Base-by-base conservation (phyloP, 2,888 invertebrate genomes). In the Eupithecia tripunctaria region DNA sequence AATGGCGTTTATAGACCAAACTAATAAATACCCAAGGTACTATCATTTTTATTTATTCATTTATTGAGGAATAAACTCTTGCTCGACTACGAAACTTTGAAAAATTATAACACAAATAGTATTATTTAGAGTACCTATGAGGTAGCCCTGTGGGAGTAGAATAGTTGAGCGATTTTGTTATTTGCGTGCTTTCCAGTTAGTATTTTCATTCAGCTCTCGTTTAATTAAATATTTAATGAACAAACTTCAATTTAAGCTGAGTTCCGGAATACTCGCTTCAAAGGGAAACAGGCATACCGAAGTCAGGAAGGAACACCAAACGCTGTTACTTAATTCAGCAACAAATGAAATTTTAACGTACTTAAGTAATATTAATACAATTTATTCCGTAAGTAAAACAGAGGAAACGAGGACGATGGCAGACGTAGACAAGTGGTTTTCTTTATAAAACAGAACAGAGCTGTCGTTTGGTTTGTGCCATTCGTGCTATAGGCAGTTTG, bases 401-500 rank as follows among this genome's bases (percentile, higher is more conserved):
- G 68, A 75, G 69, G 79, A 81, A 81, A 74, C 76, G 71, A 76
- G 71, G 75, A 69, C 56, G 72, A 75, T 76, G 76, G 73, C 29
- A 38, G 15, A 65, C 14, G 18, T 51, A 69, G 69, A 68, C 72
- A 72, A 68, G 38, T 72, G 60, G 12, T 15, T 14, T 14, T 18
- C 25, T 29, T 60, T 29, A 29, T 1, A 60, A n/a, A 60, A 18
- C 15, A 59, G 27, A 59, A 7, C 10, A 43, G 1, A 10, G n/a
- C 21, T 10, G n/a, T 1, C 8, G 21, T 51, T 51, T 2, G 18
- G 6, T 47, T 47, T n/a, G 47, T n/a, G 47, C n/a, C n/a, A 47
- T 21, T 47, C 47, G n/a, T 18, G 6, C 43, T 43, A 43, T 18
- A 43, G 18, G 43, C 43, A 43, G 18, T 43, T 18, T 43, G 18